These are phyloP conservation scores for Drosophila melanica DNA, from an alignment of 1,140 invertebrate genomes.

Conservation along the genomic window DNA sequence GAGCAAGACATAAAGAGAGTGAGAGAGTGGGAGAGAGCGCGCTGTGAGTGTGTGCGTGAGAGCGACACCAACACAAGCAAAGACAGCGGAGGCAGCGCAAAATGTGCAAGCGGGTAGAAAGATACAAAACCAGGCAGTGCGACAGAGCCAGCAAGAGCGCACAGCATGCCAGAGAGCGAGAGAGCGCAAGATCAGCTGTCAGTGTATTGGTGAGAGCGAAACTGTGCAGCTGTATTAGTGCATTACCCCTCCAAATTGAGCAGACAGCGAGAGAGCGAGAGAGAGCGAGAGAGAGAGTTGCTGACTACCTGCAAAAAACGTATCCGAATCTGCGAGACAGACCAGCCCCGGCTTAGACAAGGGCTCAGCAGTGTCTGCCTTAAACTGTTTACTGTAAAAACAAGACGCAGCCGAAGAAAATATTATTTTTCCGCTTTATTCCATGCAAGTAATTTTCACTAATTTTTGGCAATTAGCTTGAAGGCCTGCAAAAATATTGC, in stretches of 20 bases:
- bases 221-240: slow-evolving; percentile 40
- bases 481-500: slow-evolving; percentile 62
- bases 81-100: slow-evolving; percentile 26
- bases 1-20: not conserved
- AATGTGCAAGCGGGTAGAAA: slow-evolving; percentile 46
- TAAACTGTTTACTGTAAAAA: slow-evolving; percentile 72
- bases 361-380: slow-evolving; percentile 43
- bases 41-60: slow-evolving; percentile 51
- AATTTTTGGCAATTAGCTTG: slow-evolving; percentile 72
- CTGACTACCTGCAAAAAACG: slow-evolving; percentile 27
- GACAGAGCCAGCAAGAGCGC: slow-evolving; percentile 6
- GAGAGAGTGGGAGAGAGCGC: slow-evolving; percentile 2
- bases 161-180: slow-evolving; percentile 3
- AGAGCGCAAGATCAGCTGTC: slow-evolving; percentile 22
- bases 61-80: slow-evolving; percentile 58
- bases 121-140: slow-evolving; percentile 7
- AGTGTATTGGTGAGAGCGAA: slow-evolving; percentile 50
- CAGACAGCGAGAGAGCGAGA: not conserved
- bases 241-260: slow-evolving; percentile 55
- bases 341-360: slow-evolving; percentile 49
- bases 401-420: slow-evolving; percentile 25
- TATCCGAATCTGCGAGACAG: not conserved
- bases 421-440: slow-evolving; percentile 58
- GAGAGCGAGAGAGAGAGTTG: not conserved
- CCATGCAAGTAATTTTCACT: slow-evolving; percentile 50